These are phyloP conservation scores for Diorhabda sublineata DNA, from an alignment of 1,140 invertebrate species.

Conservation along the genomic window DNA sequence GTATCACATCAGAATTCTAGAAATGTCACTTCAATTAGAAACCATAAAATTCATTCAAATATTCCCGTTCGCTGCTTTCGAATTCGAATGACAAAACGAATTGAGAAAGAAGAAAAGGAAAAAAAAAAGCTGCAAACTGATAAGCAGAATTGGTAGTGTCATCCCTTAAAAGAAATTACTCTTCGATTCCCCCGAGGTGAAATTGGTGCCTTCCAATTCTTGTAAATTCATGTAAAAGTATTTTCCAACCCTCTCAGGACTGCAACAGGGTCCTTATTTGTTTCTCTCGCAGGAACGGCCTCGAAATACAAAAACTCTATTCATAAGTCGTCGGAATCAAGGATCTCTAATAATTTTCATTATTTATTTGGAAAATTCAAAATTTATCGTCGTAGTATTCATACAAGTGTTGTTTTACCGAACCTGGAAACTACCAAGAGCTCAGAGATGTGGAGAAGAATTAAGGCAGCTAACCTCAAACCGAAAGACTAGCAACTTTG, in stretches of 20 bases:
- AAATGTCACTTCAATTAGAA: not conserved
- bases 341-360: too few relatives aligned
- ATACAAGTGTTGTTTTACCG: too few relatives aligned
- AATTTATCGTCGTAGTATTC: too few relatives aligned
- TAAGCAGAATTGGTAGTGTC: constrained; percentile 23
- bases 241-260: constrained; percentile 17
- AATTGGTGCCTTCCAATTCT: constrained; percentile 23
- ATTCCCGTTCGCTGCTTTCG: not conserved
- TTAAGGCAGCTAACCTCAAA: too few relatives aligned
- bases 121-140: constrained; percentile 17
- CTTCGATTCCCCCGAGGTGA: constrained; percentile 22
- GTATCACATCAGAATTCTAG: not conserved
- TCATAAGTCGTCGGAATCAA: too few relatives aligned
- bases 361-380: too few relatives aligned
- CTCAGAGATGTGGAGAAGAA: too few relatives aligned
- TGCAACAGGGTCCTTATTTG: constrained; percentile 17
- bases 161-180: constrained; percentile 21
- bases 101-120: constrained; percentile 13
- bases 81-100: constrained; percentile 12
- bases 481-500: too few relatives aligned
- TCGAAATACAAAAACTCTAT: not conserved
- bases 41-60: constrained; percentile 5
- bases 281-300: constrained; percentile 5
- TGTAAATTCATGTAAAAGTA: constrained; percentile 20
- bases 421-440: too few relatives aligned